Conservation (phyloP, 2,888 invertebrate genomes). For the Eupithecia inturbata region DNA sequence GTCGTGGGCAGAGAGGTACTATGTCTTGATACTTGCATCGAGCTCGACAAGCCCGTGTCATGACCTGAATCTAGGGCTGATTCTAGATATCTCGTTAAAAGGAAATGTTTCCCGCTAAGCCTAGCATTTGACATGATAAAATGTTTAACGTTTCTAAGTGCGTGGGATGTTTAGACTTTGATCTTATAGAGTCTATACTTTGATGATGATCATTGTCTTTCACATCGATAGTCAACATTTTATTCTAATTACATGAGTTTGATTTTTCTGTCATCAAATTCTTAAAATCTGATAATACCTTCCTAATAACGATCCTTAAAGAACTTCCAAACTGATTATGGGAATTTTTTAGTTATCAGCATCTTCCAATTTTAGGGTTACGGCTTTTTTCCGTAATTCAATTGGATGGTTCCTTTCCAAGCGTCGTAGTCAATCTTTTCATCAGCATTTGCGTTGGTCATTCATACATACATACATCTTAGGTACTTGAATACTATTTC, state of each 20-base stretch:
- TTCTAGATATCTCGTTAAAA: conserved; percentile 60
- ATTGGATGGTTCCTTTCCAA: conserved; percentile 28
- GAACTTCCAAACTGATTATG: background rate
- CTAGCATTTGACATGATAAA: conserved; percentile 11
- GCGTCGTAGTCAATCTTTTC: conserved; percentile 18
- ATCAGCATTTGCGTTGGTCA: conserved; percentile 9
- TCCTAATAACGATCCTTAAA: background rate
- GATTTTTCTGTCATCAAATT: background rate
- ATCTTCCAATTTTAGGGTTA: conserved; percentile 8
- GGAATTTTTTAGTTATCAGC: background rate
- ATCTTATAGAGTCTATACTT: background rate
- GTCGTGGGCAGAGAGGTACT: conserved; percentile 16
- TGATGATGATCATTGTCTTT: background rate
- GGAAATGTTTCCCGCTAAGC: conserved; percentile 11
- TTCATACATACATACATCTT: background rate
- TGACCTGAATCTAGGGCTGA: conserved; percentile 45
- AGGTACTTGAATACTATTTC: background rate
- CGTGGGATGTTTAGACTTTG: background rate
- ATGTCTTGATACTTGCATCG: conserved; percentile 19
- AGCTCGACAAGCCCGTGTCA: conserved; percentile 32
- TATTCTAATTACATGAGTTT: background rate
- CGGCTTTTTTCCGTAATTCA: conserved; percentile 18
- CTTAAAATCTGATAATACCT: background rate
- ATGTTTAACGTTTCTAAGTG: background rate
- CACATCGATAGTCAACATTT: background rate